These are phyloP conservation scores for Platycercus adscitus DNA, from an alignment of 2,113 vertebrate species.

Conservation along the genomic window DNA sequence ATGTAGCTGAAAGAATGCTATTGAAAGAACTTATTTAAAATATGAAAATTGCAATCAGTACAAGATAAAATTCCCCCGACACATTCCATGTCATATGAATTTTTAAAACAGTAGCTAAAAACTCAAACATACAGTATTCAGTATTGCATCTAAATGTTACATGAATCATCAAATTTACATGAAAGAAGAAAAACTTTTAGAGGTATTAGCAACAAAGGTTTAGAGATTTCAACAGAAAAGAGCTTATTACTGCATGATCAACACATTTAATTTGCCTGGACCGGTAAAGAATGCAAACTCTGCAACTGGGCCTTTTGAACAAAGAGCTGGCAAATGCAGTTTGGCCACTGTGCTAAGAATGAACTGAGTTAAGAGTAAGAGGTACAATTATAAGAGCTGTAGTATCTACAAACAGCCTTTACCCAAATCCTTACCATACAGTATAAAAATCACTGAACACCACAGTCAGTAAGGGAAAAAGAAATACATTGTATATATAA, in stretches of 20 bases:
- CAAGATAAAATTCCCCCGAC: not conserved
- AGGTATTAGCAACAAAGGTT: constrained; percentile 24
- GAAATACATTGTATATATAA: not conserved
- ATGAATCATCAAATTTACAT: not conserved
- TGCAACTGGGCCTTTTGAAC: constrained; percentile 42
- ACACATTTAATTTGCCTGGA: constrained; percentile 47
- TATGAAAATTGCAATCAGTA: not conserved
- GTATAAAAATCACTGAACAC: not conserved
- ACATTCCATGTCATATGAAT: not conserved
- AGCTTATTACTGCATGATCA: constrained; percentile 42
- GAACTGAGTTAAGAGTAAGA: not conserved
- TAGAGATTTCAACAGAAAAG: constrained; percentile 43
- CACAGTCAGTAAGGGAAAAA: not conserved
- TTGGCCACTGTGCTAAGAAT: not conserved
- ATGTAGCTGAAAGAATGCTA: not conserved
- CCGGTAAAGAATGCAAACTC: not conserved
- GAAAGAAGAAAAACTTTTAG: constrained; percentile 12
- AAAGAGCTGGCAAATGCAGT: constrained; percentile 36
- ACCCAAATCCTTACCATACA: not conserved
- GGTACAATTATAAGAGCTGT: not conserved
- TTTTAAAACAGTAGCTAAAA: not conserved
- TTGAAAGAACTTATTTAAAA: not conserved
- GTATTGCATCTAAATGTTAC: not conserved
- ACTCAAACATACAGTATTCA: not conserved
- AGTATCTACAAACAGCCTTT: not conserved